A percentile compares a stretch with the other conserved stretches of the same genome.
phyloP scores from a whole-genome alignment of 2,113 vertebrate species.

The Archilochus colubris region DNA sequence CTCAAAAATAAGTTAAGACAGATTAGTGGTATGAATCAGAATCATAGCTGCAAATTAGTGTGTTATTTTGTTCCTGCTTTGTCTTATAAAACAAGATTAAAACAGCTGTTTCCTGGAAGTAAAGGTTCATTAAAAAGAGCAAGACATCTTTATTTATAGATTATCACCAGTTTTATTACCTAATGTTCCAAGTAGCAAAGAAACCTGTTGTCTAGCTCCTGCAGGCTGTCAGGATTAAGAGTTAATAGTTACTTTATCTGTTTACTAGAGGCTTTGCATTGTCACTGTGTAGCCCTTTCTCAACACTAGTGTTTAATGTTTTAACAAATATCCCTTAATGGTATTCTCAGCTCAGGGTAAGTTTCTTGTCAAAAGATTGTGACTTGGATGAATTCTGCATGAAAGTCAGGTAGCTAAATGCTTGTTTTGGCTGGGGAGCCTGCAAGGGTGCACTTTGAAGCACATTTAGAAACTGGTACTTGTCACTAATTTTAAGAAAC shows the following conservation, averaged over 20 bases:
- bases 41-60: background rate
- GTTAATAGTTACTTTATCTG: background rate
- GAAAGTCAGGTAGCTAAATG: background rate
- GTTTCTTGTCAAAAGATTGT: background rate
- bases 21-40: background rate
- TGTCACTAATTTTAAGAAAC: background rate
- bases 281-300: background rate
- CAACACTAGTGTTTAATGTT: background rate
- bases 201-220: background rate
- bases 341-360: background rate
- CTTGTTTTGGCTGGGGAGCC: background rate
- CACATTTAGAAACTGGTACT: background rate
- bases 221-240: background rate
- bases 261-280: background rate
- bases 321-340: background rate
- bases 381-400: background rate
- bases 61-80: background rate
- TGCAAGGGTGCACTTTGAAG: background rate
- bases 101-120: background rate
- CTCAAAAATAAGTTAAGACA: background rate
- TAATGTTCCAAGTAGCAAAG: background rate
- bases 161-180: background rate
- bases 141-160: background rate
- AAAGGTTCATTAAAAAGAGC: background rate
- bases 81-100: background rate